Base-by-base conservation (phyloP, 37 sponge, comb jelly and placozoan species). In the Diacarnus erythraeanus region DNA sequence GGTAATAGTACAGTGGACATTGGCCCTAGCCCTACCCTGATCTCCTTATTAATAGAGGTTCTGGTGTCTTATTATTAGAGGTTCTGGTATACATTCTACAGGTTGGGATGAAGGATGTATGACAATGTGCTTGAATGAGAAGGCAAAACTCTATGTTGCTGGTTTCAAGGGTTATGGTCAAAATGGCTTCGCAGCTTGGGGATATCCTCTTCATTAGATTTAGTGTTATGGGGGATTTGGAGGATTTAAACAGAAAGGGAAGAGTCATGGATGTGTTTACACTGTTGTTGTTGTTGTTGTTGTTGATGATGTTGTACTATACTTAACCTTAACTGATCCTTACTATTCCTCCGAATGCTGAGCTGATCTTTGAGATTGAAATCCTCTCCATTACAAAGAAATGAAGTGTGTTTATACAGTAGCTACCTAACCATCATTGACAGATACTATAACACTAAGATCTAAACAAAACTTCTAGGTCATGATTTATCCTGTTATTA, bases 41-140 rank as follows among this genome's bases (percentile, higher is more conserved):
- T 47, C 51, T 12, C 51, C 51, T 47, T 12, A 6, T 12, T 47
- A 47, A 15, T 12, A 47, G 12, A 47, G 6, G 10, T 47, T 15
- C 51, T 47, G 12, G 10, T 47, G 6, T 54, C 18, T 54, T 18
- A 54, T 54, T 21, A n/a, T n/a, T n/a, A n/a, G n/a, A n/a, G n/a
- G 27, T 10, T 64, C 6, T 17, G 15, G 33, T 57, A 18, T 38
- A 31, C n/a, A 12, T 66, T 34, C 42, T 54, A 38, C 81, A 84
- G 95, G 95, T 17, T 94, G 95, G 95, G 95, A 94, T 67, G 80
- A 94, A 37, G 95, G 95, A 23, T 90, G 91, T 51, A 39, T 94
- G 54, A 84, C 95, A 9, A 94, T 94, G 95, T 31, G 27, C 20
- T 31, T 42, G 40, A 91, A 91, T 73, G 95, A 94, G 74, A 71